Evolutionary conservation across 2,797 vertebrate species (phyloP), one percentile per base, ranked within the genome.

Genomic region (Xiphorhynchus erythropygius): DNA sequence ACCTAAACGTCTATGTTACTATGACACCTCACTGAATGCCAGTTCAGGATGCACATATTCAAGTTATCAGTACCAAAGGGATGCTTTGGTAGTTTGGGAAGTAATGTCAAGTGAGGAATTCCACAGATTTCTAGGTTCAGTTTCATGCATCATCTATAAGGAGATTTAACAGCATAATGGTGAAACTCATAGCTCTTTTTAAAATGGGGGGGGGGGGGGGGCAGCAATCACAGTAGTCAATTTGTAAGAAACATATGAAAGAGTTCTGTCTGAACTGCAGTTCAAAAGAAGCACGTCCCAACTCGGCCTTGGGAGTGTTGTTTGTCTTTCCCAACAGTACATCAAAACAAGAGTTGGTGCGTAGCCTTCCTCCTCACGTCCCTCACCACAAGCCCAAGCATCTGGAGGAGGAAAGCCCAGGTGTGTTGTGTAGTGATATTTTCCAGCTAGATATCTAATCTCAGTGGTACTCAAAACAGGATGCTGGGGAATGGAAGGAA

Each of bases 401-500:
- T 78, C 81, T 89, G 95, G 91, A 79, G 91, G 93, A 94, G 75
- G 93, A 91, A 83, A 91, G 91, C 52, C 87, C 93, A 94, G 95
- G 84, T 96, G 94, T 93, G 87, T 74, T 92, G 52, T 93, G 63
- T 63, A 70, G 87, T 63, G 89, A n/a, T 77, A n/a, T 85, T 89
- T 96, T 94, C 64, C 44, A 89, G 28, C 25, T 69, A 64, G 75
- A 87, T 65, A 74, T 23, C 41, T 74, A 80, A 76, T 70, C 75
- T 74, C 64, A 74, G 32, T 0, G 10, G 73, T 84, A 93, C 44
- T 37, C 1, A 11, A 83, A 96, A 85, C 25, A 84, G 22, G 41
- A 87, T 76, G 70, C 24, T 41, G 60, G n/a, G 37, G 77, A 87
- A 91, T 24, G 11, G 37, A 64, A 84, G 37, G 28, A 60, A 87